These are phyloP conservation scores for Drosophila emarginata DNA, from an alignment of 2,888 invertebrate species.

Conservation along the genomic window DNA sequence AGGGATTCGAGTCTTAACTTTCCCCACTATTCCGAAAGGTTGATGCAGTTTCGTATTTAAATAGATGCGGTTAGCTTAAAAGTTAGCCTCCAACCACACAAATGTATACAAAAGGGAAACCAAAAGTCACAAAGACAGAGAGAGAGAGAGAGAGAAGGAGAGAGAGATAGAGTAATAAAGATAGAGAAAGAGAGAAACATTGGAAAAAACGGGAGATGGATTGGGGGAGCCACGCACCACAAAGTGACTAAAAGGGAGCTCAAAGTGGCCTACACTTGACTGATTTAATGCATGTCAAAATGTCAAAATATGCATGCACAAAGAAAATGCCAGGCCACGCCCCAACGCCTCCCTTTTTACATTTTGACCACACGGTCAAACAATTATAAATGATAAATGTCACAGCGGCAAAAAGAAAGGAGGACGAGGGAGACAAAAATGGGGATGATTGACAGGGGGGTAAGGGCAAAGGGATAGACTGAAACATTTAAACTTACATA, in stretches of 20 bases:
- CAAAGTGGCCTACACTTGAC: slow-evolving; percentile 65
- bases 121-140: background rate
- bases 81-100: slow-evolving; percentile 10
- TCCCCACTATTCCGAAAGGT: slow-evolving; percentile 1
- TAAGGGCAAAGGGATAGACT: background rate
- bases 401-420: slow-evolving; percentile 26
- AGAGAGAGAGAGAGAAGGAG: background rate
- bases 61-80: slow-evolving; percentile 20
- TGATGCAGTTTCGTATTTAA: slow-evolving; percentile 14
- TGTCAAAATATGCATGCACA: slow-evolving; percentile 74
- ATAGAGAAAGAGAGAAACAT: background rate
- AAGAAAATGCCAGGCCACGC: slow-evolving; percentile 43
- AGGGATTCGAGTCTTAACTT: background rate
- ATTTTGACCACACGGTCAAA: slow-evolving; percentile 53
- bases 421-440: background rate
- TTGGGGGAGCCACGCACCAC: slow-evolving; percentile 6
- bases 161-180: background rate
- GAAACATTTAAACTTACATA: slow-evolving; percentile 44
- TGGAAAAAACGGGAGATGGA: background rate
- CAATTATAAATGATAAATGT: slow-evolving; percentile 77
- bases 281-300: slow-evolving; percentile 77
- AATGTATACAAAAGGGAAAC: background rate
- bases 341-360: slow-evolving; percentile 8
- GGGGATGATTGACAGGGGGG: background rate
- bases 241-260: slow-evolving; percentile 31